Conservation (phyloP, 2,797 vertebrate genomes). For the Saxicola maurus region DNA sequence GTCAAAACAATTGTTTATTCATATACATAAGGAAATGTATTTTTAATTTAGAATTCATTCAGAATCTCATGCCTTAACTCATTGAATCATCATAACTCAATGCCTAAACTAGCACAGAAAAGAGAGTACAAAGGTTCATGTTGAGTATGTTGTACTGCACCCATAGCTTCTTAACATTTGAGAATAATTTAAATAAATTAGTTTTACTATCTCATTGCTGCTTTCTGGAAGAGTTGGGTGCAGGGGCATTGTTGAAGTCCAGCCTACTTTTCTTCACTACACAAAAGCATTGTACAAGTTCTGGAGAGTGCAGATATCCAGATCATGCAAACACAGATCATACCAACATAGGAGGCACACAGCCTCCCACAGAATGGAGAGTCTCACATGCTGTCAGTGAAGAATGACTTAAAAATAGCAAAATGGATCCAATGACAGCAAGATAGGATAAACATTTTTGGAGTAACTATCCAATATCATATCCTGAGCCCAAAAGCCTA, state of each 20-base stretch:
- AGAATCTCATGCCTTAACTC: neutral
- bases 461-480: neutral
- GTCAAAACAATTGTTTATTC: constrained; percentile 31
- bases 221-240: neutral
- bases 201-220: neutral
- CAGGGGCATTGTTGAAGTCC: neutral
- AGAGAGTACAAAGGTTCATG: neutral
- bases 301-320: neutral
- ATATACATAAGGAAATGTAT: neutral
- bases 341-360: neutral
- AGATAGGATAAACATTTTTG: neutral
- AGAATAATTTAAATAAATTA: neutral
- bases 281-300: neutral
- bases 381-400: neutral
- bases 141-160: neutral
- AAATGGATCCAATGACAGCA: neutral
- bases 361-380: neutral
- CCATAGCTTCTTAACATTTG: neutral
- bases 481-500: neutral
- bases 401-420: neutral
- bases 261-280: neutral
- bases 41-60: constrained; percentile 26
- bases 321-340: neutral
- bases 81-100: neutral
- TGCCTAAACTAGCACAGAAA: neutral